phyloP scores from a whole-genome alignment of 2,797 vertebrate species.

The Cephalopachus bancanus region DNA sequence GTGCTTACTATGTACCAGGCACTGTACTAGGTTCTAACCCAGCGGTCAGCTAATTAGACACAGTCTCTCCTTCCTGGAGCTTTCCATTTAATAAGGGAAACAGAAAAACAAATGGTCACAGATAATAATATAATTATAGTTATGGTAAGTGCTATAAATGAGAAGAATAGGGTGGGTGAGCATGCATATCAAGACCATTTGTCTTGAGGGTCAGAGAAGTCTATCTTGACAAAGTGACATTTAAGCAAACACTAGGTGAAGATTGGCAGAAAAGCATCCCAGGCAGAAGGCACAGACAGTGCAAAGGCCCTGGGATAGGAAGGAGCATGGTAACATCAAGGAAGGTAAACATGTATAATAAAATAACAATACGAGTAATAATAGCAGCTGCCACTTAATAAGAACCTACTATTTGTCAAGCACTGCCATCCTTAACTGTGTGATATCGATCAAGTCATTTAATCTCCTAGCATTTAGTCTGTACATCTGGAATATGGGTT shows the following conservation, averaged over 20 bases:
- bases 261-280: not conserved
- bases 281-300: not conserved
- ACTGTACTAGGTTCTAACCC: not conserved
- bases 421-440: not conserved
- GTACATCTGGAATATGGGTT: not conserved
- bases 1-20: not conserved
- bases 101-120: not conserved
- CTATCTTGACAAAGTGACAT: not conserved
- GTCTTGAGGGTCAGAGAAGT: slow-evolving; percentile 31
- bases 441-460: not conserved
- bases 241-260: not conserved
- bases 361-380: not conserved
- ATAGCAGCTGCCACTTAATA: not conserved
- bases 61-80: not conserved
- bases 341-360: not conserved
- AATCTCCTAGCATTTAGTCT: not conserved
- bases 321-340: not conserved
- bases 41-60: not conserved
- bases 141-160: not conserved
- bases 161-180: not conserved
- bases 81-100: not conserved
- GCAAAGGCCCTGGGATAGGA: not conserved
- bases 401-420: not conserved
- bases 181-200: not conserved
- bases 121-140: not conserved